Evolutionary conservation across 1,140 invertebrate species (phyloP).

Genomic region (Papilio aristodemus): DNA sequence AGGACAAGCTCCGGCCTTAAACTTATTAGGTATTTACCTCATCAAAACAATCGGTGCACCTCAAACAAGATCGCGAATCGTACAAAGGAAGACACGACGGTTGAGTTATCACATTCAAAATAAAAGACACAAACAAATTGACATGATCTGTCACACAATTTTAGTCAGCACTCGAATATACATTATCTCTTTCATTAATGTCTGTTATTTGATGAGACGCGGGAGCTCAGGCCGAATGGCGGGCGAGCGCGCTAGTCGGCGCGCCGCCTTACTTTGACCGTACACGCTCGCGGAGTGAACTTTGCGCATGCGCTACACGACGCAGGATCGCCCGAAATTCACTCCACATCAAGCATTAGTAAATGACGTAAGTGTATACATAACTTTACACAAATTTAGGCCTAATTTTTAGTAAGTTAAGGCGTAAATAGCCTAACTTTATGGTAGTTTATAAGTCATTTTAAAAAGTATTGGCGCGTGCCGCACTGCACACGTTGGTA

Average conservation of each 20-base stretch:
- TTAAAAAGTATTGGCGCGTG: constrained; percentile 53
- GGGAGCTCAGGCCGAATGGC: constrained; percentile 48
- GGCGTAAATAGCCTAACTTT: constrained; percentile 31
- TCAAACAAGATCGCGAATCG: constrained; percentile 49
- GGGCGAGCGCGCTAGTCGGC: constrained; percentile 75
- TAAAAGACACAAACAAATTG: constrained; percentile 55
- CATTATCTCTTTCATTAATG: constrained; percentile 68
- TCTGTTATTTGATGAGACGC: constrained; percentile 44
- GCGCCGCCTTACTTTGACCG: constrained; percentile 75
- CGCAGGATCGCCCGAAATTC: constrained; percentile 75
- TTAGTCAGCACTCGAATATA: constrained; percentile 45
- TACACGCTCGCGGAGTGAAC: constrained; percentile 56
- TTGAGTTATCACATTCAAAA: constrained; percentile 42
- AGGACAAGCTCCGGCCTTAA: constrained; percentile 65
- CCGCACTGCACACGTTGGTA: constrained; percentile 78
- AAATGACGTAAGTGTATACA: constrained; percentile 47
- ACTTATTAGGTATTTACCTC: constrained; percentile 62
- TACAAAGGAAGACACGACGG: constrained; percentile 71
- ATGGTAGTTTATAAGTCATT: constrained; percentile 36
- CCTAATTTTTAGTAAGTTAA: constrained; percentile 30
- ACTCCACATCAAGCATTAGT: constrained; percentile 40
- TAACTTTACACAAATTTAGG: constrained; percentile 27
- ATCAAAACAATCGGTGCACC: constrained; percentile 69
- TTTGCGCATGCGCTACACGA: constrained; percentile 67
- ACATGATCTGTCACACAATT: constrained; percentile 55